Evolutionary conservation across 1,140 invertebrate species (phyloP), one percentile per base, ranked within the genome.

Genomic region (Microplitis demolitor): DNA sequence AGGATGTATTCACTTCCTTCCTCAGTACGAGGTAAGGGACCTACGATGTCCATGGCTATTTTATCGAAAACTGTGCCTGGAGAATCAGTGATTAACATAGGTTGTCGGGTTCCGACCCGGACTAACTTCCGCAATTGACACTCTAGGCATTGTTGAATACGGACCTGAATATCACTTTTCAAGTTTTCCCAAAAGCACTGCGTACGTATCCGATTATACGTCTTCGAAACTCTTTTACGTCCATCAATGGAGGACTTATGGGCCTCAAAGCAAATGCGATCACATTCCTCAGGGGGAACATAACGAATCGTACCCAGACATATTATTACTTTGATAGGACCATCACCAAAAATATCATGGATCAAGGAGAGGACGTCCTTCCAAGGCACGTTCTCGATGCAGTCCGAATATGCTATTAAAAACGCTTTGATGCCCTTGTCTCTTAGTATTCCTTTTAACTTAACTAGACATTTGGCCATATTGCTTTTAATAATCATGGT

Each of bases 1-100:
- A 68, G 53, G 4, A 56, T 53, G 24, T 56, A 68, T 68, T 68
- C 34, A 37, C 62, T 61, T 14, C n/a, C 54, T 24, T 24, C 24
- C 24, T 24, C 24, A 2, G 24, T 24, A 2, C 24, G 24, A 2
- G 24, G 24, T 24, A 24, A 24, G 2, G 24, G 24, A 13, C 60
- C 60, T 8, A 62, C 24, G 24, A 24, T 24, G 24, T 24, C 24
- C 24, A 24, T 24, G 2, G 24, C 24, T 24, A 24, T 24, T 24
- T 24, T 24, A 24, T 24, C 24, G 24, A 24, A 24, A 24, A 24
- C 24, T 24, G 24, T 24, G 24, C 24, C 24, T 24, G 24, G 24
- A 24, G 24, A 1, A 2, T 24, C 24, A 24, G 24, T 24, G 2
- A 24, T 24, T 24, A 24, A 24, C 2, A 24, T 24, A 2, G 24